phyloP scores from a whole-genome alignment of 2,797 vertebrate genomes.

The Liparis tanakae region DNA sequence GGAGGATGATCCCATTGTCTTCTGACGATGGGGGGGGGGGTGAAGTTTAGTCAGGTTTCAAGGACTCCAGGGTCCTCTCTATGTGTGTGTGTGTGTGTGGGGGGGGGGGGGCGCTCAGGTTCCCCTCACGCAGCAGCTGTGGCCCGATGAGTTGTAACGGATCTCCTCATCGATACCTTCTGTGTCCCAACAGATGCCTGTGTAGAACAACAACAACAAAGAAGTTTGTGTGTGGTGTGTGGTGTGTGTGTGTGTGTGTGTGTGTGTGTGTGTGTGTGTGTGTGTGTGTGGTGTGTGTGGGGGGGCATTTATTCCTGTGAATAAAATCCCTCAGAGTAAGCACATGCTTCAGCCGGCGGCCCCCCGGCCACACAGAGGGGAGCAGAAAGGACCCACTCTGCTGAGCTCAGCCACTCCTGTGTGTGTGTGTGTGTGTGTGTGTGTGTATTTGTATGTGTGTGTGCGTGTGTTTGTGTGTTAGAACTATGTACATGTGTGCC shows the following conservation, averaged over 20 bases:
- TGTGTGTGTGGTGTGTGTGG: too few species aligned
- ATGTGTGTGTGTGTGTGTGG: too few species aligned
- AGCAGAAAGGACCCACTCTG: slow-evolving; percentile 75
- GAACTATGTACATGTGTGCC: slow-evolving; percentile 42
- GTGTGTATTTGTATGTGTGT: slow-evolving; percentile 46
- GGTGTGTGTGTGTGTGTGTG: too few species aligned
- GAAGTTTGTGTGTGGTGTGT: too few species aligned
- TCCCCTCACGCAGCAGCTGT: slow-evolving; percentile 66
- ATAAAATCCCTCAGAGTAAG: slow-evolving; percentile 87
- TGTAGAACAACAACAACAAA: slow-evolving; percentile 22
- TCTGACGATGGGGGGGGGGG: slow-evolving; percentile 14
- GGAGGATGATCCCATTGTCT: slow-evolving; percentile 55
- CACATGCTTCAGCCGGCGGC: slow-evolving; percentile 82
- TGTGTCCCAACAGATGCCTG: slow-evolving; percentile 62
- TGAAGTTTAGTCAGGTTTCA: slow-evolving; percentile 67
- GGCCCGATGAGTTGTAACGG: slow-evolving; percentile 43
- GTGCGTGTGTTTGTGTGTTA: slow-evolving; percentile 45
- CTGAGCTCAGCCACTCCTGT: slow-evolving; percentile 84
- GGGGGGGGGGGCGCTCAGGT: slow-evolving; percentile 57
- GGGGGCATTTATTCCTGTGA: slow-evolving; percentile 80
- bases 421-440: slow-evolving; percentile 52
- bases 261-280: too few species aligned
- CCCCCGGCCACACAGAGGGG: slow-evolving; percentile 75
- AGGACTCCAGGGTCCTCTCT: slow-evolving; percentile 45
- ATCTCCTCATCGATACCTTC: slow-evolving; percentile 11